Evolutionary conservation across 2,888 invertebrate genomes (phyloP), one percentile per base, ranked within the genome.

Genomic region (Empis livida): DNA sequence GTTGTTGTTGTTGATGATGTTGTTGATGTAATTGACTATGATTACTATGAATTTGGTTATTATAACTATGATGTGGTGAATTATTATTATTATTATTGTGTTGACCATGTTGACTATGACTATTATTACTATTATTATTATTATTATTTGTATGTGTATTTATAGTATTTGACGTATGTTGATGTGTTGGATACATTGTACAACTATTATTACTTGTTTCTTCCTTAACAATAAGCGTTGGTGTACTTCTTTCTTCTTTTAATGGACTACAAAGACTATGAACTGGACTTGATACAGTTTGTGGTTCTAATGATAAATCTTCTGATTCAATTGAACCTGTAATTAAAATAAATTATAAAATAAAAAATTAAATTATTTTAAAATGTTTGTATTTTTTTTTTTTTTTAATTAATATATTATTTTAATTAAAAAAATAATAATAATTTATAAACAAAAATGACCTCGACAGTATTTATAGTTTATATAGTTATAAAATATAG

Each of bases 241-340:
- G 82, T 48, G 81, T 81, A 58, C 77, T 74, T 62, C 73, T 76
- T 61, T 79, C 79, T 61, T 79, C 78, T 65, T 79, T 79, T 62
- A 78, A 72, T 44, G 78, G 75, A 56, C 77, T 78, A 53, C 73
- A 77, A 56, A 70, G 60, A 62, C 54, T 72, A 62, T 38, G 68
- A 61, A 55, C 72, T 55, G 67, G 75, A 64, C 65, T 75, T 48
- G 66, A 60, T 42, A 62, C 58, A 59, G 61, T 68, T 64, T 65
- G 71, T 52, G 68, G 78, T 61, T 80, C 80, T 63, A 86, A 70
- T 32, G 85, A 83, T 50, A 87, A 68, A 65, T 87, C 86, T 67
- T 86, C 86, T 59, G 84, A 82, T 61, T 84, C 81, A 66, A 87
- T 73, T 58, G 84, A 80, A 73, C 87, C 87, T 87, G 75, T 35